Percentiles rank a stretch among this genome's conserved stretches.
These are phyloP conservation scores for Phenganax stokvisi DNA, from an alignment of 92 coral and sea anemone genomes.

Conservation along the genomic window DNA sequence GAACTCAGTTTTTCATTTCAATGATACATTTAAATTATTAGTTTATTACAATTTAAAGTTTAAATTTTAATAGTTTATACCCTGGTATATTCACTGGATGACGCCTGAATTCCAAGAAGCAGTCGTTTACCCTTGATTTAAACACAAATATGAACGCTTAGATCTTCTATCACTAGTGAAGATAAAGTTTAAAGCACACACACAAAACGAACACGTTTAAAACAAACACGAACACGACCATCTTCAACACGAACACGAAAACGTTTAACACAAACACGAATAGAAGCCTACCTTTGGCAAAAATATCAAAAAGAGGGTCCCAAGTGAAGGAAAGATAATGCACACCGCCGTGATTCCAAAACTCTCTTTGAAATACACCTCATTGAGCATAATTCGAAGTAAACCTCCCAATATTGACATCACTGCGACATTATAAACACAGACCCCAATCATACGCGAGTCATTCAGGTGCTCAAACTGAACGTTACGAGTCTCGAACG, in stretches of 20 bases:
- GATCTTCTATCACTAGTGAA: not conserved
- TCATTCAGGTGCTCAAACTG: slow-evolving; percentile 89
- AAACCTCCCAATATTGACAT: slow-evolving; percentile 76
- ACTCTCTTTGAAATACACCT: slow-evolving; percentile 55
- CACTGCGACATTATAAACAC: slow-evolving; percentile 91
- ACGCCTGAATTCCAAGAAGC: slow-evolving; percentile 25
- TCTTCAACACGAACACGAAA: not conserved
- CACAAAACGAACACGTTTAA: not conserved
- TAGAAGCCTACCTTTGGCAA: slow-evolving; percentile 72
- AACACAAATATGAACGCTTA: not conserved
- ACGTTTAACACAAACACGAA: not conserved
- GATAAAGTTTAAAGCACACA: not conserved
- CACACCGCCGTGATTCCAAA: slow-evolving; percentile 70
- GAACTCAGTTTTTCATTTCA: not conserved
- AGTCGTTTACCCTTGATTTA: slow-evolving; percentile 36
- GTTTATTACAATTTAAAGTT: not conserved
- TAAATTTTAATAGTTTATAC: slow-evolving; percentile 12
- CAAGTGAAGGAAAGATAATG: slow-evolving; percentile 77
- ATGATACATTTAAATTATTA: not conserved
- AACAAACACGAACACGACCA: not conserved
- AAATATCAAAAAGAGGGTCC: slow-evolving; percentile 74
- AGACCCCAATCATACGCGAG: slow-evolving; percentile 87
- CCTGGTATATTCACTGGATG: slow-evolving; percentile 31
- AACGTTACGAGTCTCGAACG: slow-evolving; percentile 94
- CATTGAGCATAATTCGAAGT: slow-evolving; percentile 53